Conservation (phyloP, 1,140 invertebrate species). For the Dendrolimus punctatus region DNA sequence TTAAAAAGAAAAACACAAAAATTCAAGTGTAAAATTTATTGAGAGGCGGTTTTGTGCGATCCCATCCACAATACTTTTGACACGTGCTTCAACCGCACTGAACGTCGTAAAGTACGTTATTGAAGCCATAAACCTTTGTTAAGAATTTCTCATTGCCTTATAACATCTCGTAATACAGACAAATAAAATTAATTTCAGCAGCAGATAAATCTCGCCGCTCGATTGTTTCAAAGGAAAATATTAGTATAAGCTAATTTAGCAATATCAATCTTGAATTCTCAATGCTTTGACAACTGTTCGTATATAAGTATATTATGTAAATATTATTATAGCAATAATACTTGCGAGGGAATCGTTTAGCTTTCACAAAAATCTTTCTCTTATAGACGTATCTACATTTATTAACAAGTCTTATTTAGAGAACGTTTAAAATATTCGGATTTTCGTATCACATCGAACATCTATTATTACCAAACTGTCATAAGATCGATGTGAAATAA, state of each 20-base stretch:
- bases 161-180: slow-evolving; percentile 17
- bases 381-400: no score
- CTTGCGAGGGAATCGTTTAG: no score
- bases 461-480: no score
- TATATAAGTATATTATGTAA: no score
- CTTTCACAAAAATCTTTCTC: no score
- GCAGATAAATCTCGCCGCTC: slow-evolving; percentile 14
- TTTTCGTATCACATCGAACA: no score
- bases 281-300: neutral
- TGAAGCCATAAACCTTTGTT: slow-evolving; percentile 53
- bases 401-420: no score
- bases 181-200: slow-evolving; percentile 20
- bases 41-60: slow-evolving; percentile 6
- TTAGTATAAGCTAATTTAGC: slow-evolving; percentile 19
- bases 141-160: slow-evolving; percentile 41
- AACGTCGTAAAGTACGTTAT: slow-evolving; percentile 53
- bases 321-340: no score
- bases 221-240: slow-evolving; percentile 20
- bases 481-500: no score
- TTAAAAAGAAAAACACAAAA: no score
- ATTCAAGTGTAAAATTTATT: slow-evolving; percentile 18
- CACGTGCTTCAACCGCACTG: slow-evolving; percentile 41
- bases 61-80: slow-evolving; percentile 36
- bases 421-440: no score
- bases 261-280: slow-evolving; percentile 14